phyloP scores from a whole-genome alignment of 2,888 invertebrate species.

The Mystacides longicornis region DNA sequence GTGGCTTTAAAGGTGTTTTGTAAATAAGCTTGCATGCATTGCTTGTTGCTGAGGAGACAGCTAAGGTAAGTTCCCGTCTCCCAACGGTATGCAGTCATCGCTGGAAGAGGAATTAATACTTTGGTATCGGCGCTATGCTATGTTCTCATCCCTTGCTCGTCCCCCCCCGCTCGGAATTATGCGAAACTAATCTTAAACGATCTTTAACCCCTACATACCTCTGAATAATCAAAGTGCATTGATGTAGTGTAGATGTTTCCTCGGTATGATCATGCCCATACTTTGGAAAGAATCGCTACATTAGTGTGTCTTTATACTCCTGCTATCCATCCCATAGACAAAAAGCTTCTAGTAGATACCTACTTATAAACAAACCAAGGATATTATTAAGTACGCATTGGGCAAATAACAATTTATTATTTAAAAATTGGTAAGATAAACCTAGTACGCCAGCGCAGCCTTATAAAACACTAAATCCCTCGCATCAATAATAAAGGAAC shows the following conservation, averaged over 20 bases:
- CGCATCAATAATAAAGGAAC: neutral
- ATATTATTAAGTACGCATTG: neutral
- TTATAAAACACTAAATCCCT: neutral
- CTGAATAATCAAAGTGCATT: neutral
- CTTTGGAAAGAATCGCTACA: neutral
- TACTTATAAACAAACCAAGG: neutral
- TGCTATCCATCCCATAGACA: neutral
- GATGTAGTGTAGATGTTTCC: neutral
- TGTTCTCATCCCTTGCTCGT: neutral
- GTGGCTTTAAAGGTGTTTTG: neutral
- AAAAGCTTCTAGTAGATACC: neutral
- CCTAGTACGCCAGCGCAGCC: neutral
- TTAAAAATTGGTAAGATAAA: neutral
- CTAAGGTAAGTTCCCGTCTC: conserved; percentile 23
- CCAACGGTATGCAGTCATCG: conserved; percentile 16
- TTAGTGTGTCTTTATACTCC: neutral
- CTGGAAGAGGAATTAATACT: neutral
- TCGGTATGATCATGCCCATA: conserved; percentile 22
- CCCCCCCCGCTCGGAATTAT: neutral
- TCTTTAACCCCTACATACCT: neutral
- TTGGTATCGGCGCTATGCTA: neutral
- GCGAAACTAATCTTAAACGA: neutral
- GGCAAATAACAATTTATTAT: conserved; percentile 2
- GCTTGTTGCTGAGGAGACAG: conserved; percentile 22
- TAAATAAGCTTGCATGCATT: conserved; percentile 12